These are phyloP conservation scores for Pangasius krempfi DNA, from an alignment of 2,797 vertebrate species.

Conservation along the genomic window DNA sequence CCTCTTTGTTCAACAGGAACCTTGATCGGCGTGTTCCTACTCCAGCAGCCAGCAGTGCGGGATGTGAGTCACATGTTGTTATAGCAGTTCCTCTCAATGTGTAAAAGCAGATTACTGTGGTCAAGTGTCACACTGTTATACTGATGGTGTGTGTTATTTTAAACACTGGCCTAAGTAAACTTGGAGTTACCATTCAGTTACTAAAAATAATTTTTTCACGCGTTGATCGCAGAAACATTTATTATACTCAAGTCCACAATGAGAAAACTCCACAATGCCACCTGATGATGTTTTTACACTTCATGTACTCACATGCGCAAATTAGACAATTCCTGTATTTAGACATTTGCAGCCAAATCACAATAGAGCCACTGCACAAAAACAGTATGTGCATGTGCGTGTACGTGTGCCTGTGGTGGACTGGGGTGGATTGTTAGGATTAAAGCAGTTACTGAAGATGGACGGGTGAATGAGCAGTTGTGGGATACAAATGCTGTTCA, in stretches of 20 bases:
- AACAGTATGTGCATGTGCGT: neutral
- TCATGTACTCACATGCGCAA: neutral
- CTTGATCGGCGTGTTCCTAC: conserved; percentile 52
- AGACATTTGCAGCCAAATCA: neutral
- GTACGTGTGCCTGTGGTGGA: neutral
- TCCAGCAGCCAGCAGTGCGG: conserved; percentile 26
- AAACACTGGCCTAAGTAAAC: neutral
- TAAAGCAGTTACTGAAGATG: neutral
- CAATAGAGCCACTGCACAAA: neutral
- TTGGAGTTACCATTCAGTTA: neutral
- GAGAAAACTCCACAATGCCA: neutral
- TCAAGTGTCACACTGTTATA: neutral
- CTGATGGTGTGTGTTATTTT: neutral
- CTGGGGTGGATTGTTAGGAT: neutral
- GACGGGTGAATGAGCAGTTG: neutral
- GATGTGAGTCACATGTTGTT: conserved; percentile 51
- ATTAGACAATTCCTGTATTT: neutral
- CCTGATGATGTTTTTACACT: neutral
- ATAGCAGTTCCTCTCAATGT: conserved; percentile 26
- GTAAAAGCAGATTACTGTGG: conserved; percentile 6
- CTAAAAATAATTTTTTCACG: neutral
- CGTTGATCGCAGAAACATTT: neutral
- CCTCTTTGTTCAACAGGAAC: conserved; percentile 54
- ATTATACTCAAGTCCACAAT: too few relatives aligned
- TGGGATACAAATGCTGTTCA: neutral